These are phyloP conservation scores for Sycophila texana DNA, from an alignment of 2,888 invertebrate genomes.

Conservation along the genomic window DNA sequence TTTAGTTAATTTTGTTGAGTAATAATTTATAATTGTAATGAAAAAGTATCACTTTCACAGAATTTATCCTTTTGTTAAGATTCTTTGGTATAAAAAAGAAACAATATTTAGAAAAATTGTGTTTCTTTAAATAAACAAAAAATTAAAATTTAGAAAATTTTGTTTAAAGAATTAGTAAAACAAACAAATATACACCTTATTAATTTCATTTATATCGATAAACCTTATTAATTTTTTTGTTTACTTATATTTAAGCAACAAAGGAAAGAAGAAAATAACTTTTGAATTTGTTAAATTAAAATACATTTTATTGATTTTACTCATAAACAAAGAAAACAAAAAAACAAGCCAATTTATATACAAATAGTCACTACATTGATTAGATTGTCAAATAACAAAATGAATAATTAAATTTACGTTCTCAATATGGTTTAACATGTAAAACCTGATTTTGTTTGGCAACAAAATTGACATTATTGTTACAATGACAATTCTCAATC, in stretches of 20 bases:
- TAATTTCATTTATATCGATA: not conserved
- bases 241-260: not conserved
- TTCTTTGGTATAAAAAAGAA: not conserved
- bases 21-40: not conserved
- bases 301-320: no score
- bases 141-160: not conserved
- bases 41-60: not conserved
- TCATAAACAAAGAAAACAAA: not conserved
- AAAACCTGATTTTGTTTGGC: not conserved
- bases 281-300: no score
- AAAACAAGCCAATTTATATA: not conserved
- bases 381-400: not conserved
- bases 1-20: no score
- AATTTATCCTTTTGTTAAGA: not conserved
- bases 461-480: constrained; percentile 1
- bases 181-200: no score
- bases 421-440: no score
- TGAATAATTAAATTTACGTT: no score
- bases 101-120: not conserved
- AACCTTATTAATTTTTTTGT: not conserved
- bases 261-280: no score
- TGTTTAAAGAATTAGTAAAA: not conserved
- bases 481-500: not conserved
- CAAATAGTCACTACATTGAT: not conserved
- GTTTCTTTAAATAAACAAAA: not conserved